A percentile compares a stretch with the other conserved stretches of the same genome.
These are phyloP conservation scores for Leptopilina syphax DNA, from an alignment of 2,888 invertebrate species.

Conservation along the genomic window DNA sequence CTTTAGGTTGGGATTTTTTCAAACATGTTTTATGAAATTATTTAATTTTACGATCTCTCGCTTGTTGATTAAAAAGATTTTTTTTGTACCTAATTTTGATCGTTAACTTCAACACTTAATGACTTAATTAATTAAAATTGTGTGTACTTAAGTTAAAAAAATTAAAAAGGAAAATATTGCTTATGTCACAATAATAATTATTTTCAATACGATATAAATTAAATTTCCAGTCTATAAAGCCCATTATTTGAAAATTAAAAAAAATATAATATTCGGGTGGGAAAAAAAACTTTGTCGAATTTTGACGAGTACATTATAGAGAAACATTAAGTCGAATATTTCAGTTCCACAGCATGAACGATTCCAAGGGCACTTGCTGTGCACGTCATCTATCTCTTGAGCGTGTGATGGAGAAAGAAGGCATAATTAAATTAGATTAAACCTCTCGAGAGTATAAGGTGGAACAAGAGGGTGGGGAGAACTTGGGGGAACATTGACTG, in stretches of 20 bases:
- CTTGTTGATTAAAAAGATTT: no score
- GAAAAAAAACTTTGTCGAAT: background rate
- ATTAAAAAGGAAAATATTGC: no score
- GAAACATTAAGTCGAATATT: slow-evolving; percentile 22
- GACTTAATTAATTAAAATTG: no score
- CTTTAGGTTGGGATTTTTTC: no score
- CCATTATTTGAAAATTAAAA: background rate
- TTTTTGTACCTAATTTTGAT: no score
- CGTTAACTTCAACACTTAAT: no score
- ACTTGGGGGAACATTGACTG: background rate
- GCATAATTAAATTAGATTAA: slow-evolving; percentile 73
- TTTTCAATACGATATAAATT: background rate
- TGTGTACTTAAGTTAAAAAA: no score
- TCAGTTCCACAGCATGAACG: slow-evolving; percentile 33
- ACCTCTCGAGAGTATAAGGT: slow-evolving; percentile 40
- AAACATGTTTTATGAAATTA: no score
- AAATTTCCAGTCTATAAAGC: no score
- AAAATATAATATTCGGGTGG: background rate
- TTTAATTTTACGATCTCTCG: no score
- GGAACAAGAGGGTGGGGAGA: no score
- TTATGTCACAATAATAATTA: background rate
- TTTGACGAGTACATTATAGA: slow-evolving; percentile 22
- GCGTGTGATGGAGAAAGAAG: slow-evolving; percentile 64
- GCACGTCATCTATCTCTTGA: slow-evolving; percentile 66
- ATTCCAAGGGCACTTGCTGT: slow-evolving; percentile 44